Evolutionary conservation across 2,113 vertebrate genomes (phyloP).

Genomic region (Atractosteus spatula): DNA sequence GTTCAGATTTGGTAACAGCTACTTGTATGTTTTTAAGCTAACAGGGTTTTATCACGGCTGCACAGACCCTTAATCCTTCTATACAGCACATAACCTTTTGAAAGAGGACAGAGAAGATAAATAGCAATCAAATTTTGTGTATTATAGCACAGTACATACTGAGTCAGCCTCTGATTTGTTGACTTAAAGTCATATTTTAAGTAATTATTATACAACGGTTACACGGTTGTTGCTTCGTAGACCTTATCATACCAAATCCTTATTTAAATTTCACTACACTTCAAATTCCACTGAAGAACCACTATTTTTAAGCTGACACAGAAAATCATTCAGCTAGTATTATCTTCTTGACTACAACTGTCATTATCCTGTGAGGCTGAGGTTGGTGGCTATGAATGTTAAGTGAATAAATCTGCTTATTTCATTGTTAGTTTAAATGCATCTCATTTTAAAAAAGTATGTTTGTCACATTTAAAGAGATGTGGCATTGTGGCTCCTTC

Average conservation of each 20-base stretch:
- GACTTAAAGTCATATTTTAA: conserved; percentile 18
- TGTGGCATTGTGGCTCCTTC: not conserved
- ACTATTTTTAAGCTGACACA: conserved; percentile 33
- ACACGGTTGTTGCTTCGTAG: conserved; percentile 23
- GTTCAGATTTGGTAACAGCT: conserved; percentile 31
- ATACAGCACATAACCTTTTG: conserved; percentile 46
- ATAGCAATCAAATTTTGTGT: conserved; percentile 44
- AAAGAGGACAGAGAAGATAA: conserved; percentile 39
- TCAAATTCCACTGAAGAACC: conserved; percentile 16
- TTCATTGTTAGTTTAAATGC: conserved; percentile 10
- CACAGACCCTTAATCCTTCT: conserved; percentile 44
- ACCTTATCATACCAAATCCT: conserved; percentile 28
- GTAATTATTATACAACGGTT: conserved; percentile 25
- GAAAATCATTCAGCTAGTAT: conserved; percentile 27
- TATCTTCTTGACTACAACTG: conserved; percentile 23
- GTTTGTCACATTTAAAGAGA: conserved; percentile 11
- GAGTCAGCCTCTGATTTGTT: conserved; percentile 14
- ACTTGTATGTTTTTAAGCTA: conserved; percentile 36
- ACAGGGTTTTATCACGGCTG: conserved; percentile 43
- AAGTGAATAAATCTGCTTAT: conserved; percentile 1
- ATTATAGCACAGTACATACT: conserved; percentile 22
- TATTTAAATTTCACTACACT: conserved; percentile 19
- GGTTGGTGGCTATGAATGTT: conserved; percentile 9
- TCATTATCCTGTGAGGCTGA: conserved; percentile 24
- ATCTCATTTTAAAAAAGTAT: not conserved